Conservation (phyloP, 2,888 invertebrate species). For the Laspeyria flexula region DNA sequence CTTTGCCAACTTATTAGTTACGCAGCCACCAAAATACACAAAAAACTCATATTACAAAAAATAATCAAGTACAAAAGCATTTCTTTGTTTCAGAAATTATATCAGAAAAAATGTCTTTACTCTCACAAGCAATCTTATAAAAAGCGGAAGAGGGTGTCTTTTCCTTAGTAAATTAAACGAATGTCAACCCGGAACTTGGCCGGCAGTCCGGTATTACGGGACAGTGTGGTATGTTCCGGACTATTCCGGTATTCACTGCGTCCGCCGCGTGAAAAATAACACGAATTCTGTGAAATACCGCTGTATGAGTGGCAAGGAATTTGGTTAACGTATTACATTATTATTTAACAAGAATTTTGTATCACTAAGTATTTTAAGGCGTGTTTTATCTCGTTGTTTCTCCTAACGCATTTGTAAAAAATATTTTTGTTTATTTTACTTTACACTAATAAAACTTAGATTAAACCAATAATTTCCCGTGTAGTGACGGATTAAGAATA, state of each 20-base stretch:
- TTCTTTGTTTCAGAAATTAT: not conserved
- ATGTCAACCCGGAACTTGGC: slow-evolving; percentile 26
- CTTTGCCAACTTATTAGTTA: not conserved
- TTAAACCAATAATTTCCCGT: too few species aligned
- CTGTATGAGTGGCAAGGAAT: too few species aligned
- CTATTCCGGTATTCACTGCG: slow-evolving; percentile 13
- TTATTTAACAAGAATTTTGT: too few species aligned
- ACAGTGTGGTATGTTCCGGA: slow-evolving; percentile 17
- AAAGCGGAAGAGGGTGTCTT: slow-evolving; percentile 21
- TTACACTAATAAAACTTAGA: too few species aligned
- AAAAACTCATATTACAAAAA: not conserved
- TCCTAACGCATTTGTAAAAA: too few species aligned
- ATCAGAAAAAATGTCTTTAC: slow-evolving; percentile 21
- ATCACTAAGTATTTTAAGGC: too few species aligned
- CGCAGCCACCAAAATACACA: not conserved
- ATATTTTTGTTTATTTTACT: too few species aligned
- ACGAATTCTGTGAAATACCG: not conserved
- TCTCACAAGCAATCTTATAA: slow-evolving; percentile 27
- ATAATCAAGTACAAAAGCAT: not conserved
- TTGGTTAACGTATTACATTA: too few species aligned
- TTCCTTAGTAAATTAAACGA: slow-evolving; percentile 37
- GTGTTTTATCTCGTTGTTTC: too few species aligned
- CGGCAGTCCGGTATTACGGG: slow-evolving; percentile 12
- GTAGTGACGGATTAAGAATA: too few species aligned
- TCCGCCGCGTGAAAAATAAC: slow-evolving; percentile 8